Evolutionary conservation across 2,888 invertebrate genomes (phyloP), one percentile per base, ranked within the genome.

Genomic region (Athripsodes cinereus): DNA sequence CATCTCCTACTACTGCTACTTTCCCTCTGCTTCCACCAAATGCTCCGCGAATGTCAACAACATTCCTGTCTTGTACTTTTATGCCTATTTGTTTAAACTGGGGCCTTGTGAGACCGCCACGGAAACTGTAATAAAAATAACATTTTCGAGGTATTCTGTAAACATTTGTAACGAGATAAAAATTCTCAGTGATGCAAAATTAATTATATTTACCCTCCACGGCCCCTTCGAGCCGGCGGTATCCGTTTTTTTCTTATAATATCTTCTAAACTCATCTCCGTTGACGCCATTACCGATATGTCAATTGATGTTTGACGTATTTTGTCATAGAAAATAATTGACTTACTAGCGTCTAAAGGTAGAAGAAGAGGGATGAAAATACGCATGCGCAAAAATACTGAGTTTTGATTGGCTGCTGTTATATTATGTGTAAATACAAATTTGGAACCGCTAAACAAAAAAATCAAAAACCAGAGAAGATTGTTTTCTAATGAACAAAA

Each of bases 1-100:
- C 92, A 77, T 92, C 92, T 2, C 75, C 72, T 26, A 79, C 64
- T 47, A 59, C 26, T 20, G 46, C 48, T n/a, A 21, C 20, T 21
- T 50, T 56, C 31, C 55, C 55, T 19, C 52, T 26, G 2, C 34
- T 18, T 46, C 53, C 53, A 11, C 16, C 13, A 53, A 57, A 57
- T 2, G 57, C 60, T 18, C 57, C 57, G 16, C 57, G 34, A 5
- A 48, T 51, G 18, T 31, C 34, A 2, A 50, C 21, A 22, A 47
- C 21, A 31, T 31, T 54, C 8, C 35, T 49, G 16, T 19, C 49
- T 22, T 22, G 22, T 2, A n/a, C n/a, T 47, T 22, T 22, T 10
- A 51, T 35, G 16, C 11, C 22, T 19, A 26, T 47, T 40, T 55
- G 52, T 18, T 59, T 59, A 22, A 60, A 60, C 18, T 57, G 57